These are phyloP conservation scores for Melipona quadrifasciata DNA, from an alignment of 1,140 invertebrate genomes.

Conservation along the genomic window DNA sequence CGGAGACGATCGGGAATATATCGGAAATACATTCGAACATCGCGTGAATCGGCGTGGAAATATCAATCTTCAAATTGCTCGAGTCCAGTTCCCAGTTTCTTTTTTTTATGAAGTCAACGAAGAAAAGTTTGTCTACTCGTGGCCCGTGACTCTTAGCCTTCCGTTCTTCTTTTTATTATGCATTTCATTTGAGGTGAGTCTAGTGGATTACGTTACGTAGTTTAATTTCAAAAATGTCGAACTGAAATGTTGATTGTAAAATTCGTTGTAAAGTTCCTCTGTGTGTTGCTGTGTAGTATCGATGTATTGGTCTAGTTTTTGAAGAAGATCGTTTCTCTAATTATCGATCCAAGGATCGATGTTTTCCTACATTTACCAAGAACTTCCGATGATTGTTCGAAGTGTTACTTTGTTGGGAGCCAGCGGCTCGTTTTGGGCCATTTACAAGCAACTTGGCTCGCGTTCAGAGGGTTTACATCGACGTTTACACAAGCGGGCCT, in stretches of 20 bases:
- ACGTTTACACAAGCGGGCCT: background rate
- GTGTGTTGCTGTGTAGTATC: background rate
- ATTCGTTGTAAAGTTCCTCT: background rate
- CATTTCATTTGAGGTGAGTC: constrained; percentile 21
- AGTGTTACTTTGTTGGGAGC: constrained; percentile 5
- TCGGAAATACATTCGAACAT: background rate
- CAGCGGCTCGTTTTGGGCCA: background rate
- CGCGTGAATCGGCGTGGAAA: constrained; percentile 22
- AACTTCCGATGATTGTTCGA: background rate
- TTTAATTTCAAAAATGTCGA: background rate
- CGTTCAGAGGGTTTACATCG: background rate
- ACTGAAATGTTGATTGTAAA: background rate
- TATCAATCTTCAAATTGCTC: background rate
- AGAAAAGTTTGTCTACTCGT: background rate
- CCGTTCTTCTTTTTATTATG: background rate
- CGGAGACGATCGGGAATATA: background rate
- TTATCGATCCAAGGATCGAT: too few relatives aligned
- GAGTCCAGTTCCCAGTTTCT: background rate
- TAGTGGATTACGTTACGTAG: too few relatives aligned
- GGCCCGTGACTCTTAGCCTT: background rate
- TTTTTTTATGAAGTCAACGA: background rate
- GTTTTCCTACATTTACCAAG: too few relatives aligned
- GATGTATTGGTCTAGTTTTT: background rate
- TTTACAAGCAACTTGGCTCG: background rate
- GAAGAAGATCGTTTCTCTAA: too few relatives aligned